Evolutionary conservation across 2,888 invertebrate genomes (phyloP), one percentile per base, ranked within the genome.

Genomic region (Drosophila ustulata): DNA sequence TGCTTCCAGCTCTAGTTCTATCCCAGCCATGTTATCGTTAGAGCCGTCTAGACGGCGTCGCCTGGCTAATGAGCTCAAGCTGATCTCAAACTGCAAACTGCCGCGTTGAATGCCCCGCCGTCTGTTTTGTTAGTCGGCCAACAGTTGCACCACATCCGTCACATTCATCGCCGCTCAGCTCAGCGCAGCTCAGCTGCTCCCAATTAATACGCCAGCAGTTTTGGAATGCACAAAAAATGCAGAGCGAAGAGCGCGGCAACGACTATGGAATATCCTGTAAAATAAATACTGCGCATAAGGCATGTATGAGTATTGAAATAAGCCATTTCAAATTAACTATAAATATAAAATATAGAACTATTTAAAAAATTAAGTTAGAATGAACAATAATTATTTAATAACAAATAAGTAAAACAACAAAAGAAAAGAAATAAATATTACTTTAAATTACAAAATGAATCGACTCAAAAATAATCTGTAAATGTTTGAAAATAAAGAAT

Each of bases 191-290:
- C 88, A 84, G 85, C 88, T 82, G 82, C 74, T 66, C 46, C 61
- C 77, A 79, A 83, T 87, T 79, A 83, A 72, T 71, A 79, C 67
- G 81, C 72, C 76, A 70, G 80, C 76, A 72, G 70, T 63, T 65
- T 34, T 23, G 62, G 62, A 56, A 64, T 62, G 62, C 41, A 49
- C 41, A 64, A 47, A 41, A 55, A 37, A 25, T 39, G 30, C 2
- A 3, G 5, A 5, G 2, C 3, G 4, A 4, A 11, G n/a, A n/a
- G n/a, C 26, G 0, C 9, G 0, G 6, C 25, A 32, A 34, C n/a
- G 37, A 28, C 66, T 55, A 7, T 0, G 0, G 3, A 25, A 43
- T 61, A 32, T 46, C 59, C 71, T 66, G 59, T 56, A 9, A 11
- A 18, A 9, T 6, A 3, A 4, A 7, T 28, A 26, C 26, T 26